These are phyloP conservation scores for Phalera bucephala DNA, from an alignment of 2,888 invertebrate species.

Conservation along the genomic window DNA sequence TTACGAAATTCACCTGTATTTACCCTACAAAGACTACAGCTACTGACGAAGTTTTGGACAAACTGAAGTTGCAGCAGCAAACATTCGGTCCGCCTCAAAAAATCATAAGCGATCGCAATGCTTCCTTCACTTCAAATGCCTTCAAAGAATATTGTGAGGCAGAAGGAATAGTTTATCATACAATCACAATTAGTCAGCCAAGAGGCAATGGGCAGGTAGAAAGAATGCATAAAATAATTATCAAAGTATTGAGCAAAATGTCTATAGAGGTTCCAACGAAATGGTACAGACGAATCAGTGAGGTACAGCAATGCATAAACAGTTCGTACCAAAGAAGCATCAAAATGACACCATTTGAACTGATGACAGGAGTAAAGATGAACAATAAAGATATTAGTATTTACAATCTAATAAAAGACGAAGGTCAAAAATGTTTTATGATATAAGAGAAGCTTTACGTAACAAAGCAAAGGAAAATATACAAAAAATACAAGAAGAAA, in stretches of 20 bases:
- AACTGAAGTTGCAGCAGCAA: neutral
- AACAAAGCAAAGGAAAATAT: conserved; percentile 10
- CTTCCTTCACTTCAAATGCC: neutral
- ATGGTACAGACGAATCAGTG: conserved; percentile 1
- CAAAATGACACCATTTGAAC: conserved; percentile 17
- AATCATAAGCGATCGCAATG: neutral
- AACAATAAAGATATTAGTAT: neutral
- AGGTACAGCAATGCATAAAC: conserved; percentile 23
- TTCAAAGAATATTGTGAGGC: neutral
- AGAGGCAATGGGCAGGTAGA: neutral
- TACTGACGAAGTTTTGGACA: neutral
- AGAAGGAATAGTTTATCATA: neutral
- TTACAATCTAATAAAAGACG: conserved; percentile 6
- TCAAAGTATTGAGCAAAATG: neutral
- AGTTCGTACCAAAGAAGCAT: conserved; percentile 23
- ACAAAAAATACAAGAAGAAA: conserved; percentile 13
- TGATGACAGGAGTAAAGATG: conserved; percentile 12
- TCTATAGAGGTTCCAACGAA: neutral
- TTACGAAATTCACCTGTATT: neutral
- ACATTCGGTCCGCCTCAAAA: neutral
- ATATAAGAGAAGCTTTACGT: conserved; percentile 9
- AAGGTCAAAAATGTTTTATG: conserved; percentile 1
- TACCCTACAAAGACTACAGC: neutral
- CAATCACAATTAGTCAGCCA: neutral
- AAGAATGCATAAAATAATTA: neutral